Evolutionary conservation across 2,113 vertebrate species (phyloP).

Genomic region (Bos taurus): DNA sequence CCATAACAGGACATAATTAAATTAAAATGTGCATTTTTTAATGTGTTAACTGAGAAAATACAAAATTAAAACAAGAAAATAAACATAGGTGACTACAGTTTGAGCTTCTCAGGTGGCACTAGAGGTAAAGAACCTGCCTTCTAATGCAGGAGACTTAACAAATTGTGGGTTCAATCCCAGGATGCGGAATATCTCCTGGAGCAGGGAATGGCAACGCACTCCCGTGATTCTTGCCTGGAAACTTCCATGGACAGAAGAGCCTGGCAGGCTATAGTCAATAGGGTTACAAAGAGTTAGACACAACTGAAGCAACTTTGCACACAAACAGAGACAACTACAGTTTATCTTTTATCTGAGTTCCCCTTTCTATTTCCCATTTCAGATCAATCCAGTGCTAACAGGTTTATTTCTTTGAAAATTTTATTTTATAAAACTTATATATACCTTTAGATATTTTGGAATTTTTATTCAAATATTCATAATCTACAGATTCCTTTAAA

Average conservation of each 20-base stretch:
- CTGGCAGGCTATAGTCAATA: background rate
- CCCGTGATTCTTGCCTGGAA: background rate
- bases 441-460: background rate
- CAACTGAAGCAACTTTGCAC: background rate
- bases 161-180: background rate
- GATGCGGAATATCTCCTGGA: background rate
- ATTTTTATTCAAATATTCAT: background rate
- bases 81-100: background rate
- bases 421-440: background rate
- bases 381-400: background rate
- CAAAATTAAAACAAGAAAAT: background rate
- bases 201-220: background rate
- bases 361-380: background rate
- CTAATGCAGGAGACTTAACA: background rate
- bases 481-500: background rate
- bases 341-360: background rate
- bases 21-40: background rate
- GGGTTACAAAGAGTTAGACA: background rate
- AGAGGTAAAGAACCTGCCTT: background rate
- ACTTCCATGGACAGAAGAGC: background rate
- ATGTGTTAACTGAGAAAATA: background rate
- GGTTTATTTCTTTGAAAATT: background rate
- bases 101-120: background rate
- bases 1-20: background rate
- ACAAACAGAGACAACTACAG: background rate